Percentiles rank a stretch among this genome's conserved stretches.
Evolutionary conservation across 1,140 invertebrate genomes (phyloP).

Genomic region (Drosophila rufa): DNA sequence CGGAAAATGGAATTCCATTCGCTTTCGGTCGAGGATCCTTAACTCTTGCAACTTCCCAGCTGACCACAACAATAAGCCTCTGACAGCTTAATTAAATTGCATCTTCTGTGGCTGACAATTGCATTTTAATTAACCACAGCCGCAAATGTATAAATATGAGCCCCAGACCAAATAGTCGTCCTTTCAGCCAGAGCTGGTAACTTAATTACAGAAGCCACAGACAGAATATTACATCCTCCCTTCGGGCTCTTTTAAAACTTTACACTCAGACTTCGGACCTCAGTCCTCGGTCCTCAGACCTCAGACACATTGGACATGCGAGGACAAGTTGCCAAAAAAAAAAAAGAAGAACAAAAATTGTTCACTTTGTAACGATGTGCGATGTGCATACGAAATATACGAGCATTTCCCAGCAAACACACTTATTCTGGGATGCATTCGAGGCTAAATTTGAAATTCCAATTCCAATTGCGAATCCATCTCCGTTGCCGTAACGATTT

Average conservation of each 20-base stretch:
- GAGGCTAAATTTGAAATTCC: conserved; percentile 39
- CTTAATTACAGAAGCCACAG: conserved; percentile 48
- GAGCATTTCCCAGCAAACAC: conserved; percentile 7
- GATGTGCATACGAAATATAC: conserved; percentile 39
- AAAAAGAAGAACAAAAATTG: conserved; percentile 1
- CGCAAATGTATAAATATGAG: conserved; percentile 19
- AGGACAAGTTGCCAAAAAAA: conserved; percentile 29
- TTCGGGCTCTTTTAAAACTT: conserved; percentile 1
- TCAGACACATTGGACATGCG: neutral
- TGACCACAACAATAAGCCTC: conserved; percentile 28
- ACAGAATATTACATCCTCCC: neutral
- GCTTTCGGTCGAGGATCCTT: conserved; percentile 7
- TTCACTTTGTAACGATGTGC: conserved; percentile 5
- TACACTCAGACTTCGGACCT: no score
- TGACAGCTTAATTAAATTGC: conserved; percentile 70
- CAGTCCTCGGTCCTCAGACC: no score
- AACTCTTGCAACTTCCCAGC: conserved; percentile 16
- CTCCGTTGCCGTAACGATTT: conserved; percentile 19
- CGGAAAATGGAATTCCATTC: neutral
- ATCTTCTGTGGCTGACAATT: conserved; percentile 49
- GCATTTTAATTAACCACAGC: conserved; percentile 67
- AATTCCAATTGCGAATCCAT: conserved; percentile 33
- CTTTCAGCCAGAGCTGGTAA: conserved; percentile 27
- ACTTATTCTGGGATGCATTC: conserved; percentile 5
- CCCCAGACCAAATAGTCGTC: conserved; percentile 2